These are phyloP conservation scores for Aphidoletes aphidimyza DNA, from an alignment of 2,888 invertebrate genomes.

Conservation along the genomic window DNA sequence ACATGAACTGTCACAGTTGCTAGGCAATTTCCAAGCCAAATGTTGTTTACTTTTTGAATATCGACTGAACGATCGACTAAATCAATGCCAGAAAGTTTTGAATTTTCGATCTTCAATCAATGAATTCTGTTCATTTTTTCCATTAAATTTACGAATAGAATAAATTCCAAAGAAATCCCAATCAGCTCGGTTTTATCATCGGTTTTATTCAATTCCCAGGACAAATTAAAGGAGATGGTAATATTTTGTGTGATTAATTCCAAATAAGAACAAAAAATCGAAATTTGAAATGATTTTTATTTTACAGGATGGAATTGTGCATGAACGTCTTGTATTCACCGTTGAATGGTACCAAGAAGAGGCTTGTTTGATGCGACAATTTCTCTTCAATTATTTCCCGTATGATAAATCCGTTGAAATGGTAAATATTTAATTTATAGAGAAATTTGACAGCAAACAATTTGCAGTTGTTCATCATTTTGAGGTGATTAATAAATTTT, in stretches of 20 bases:
- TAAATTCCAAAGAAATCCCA: no score
- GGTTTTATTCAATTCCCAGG: not conserved
- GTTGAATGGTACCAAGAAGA: conserved; percentile 41
- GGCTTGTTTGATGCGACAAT: not conserved
- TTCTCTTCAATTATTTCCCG: not conserved
- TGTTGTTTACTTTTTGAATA: conserved; percentile 5
- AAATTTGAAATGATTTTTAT: not conserved
- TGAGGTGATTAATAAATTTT: no score
- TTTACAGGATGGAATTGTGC: not conserved
- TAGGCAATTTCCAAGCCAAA: conserved; percentile 10
- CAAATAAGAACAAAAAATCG: not conserved
- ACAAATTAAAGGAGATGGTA: not conserved
- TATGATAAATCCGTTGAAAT: not conserved
- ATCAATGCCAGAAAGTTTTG: not conserved
- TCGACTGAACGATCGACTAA: not conserved
- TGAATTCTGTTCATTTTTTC: not conserved
- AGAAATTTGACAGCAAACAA: no score
- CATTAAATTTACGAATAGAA: not conserved
- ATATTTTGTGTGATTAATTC: not conserved
- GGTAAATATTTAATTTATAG: no score
- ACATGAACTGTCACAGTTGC: not conserved
- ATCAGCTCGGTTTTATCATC: not conserved
- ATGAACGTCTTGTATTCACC: not conserved
- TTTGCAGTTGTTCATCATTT: no score
- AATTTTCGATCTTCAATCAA: not conserved